Base-by-base conservation (phyloP, 2,113 vertebrate species). In the Phyllostomus hastatus region DNA sequence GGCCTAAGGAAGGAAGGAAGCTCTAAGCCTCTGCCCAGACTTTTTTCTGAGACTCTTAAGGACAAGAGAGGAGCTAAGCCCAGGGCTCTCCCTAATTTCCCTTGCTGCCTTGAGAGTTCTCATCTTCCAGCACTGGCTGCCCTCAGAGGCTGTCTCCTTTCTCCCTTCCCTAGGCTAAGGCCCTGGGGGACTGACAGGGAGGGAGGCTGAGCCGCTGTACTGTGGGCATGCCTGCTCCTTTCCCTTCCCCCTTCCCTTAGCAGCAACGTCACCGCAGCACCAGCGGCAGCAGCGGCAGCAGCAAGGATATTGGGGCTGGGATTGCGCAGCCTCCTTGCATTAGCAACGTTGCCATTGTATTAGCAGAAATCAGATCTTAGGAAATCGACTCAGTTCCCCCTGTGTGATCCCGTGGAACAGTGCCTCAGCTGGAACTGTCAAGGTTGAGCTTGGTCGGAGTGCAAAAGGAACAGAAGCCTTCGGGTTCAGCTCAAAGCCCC, bases 241-340 rank as follows among this genome's bases (percentile, higher is more conserved):
- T 96, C 80, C 98, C 94, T 31, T 67, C 96, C 92, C 97, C 96
- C 94, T 95, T 97, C 96, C 86, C 97, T 50, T 2, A 14, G 97
- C 97, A 90, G 95, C 97, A 97, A 98, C 98, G 98, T 99, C 98
- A 98, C 98, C 97, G 96, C 98, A 97, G 97, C 96, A 91, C 92
- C 95, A 50, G 97, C 92, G 59, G 97, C 97, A 38, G 97, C 97
- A 35, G 79, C 76, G 7, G 90, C 96, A 90, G 59, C 97, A 64
- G 95, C 97, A 41, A 93, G 88, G 97, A 97, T 97, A 69, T 38
- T 89, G 79, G 97, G 66, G 98, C 97, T 97, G 98, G 96, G 97
- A 98, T 98, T 98, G 98, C 98, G 98, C 98, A 99, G 98, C 97
- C 97, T 98, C 97, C 97, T 98, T 98, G 98, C 98, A 98, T 98